Conservation (phyloP, 2,113 vertebrate genomes). For the Myotis lucifugus region DNA sequence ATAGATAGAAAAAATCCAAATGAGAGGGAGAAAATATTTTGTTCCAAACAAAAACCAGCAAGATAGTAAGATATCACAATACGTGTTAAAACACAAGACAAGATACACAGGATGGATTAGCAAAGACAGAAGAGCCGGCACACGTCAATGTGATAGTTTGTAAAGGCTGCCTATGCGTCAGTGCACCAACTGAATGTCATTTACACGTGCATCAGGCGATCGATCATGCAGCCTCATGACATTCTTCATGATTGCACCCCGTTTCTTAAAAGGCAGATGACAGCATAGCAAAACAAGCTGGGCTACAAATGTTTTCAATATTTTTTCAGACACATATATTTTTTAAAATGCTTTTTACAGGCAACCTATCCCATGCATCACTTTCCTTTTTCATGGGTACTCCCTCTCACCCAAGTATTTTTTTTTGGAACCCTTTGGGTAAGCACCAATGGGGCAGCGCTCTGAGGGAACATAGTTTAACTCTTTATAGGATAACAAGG, state of each 20-base stretch:
- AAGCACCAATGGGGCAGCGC: background rate
- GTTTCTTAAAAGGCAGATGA: conserved; percentile 42
- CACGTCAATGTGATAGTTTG: conserved; percentile 70
- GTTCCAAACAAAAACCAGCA: conserved; percentile 62
- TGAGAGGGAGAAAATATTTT: conserved; percentile 59
- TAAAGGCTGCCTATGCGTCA: conserved; percentile 51
- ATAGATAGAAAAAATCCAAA: conserved; percentile 35
- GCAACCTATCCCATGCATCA: background rate
- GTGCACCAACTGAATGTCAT: conserved; percentile 37
- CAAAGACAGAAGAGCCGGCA: conserved; percentile 65
- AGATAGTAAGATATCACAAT: conserved; percentile 57
- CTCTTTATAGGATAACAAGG: background rate
- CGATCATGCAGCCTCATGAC: conserved; percentile 22
- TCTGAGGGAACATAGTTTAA: background rate
- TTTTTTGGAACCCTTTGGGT: background rate
- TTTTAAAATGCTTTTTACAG: background rate
- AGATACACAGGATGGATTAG: conserved; percentile 35
- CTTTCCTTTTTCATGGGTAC: background rate
- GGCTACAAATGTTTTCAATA: background rate
- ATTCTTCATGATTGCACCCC: conserved; percentile 2
- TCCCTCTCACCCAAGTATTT: background rate
- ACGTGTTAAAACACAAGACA: conserved; percentile 44
- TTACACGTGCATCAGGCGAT: conserved; percentile 36
- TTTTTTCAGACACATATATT: background rate
- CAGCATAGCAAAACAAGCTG: conserved; percentile 3